Conservation (phyloP, 2,888 invertebrate genomes). For the Apotomis capreana region DNA sequence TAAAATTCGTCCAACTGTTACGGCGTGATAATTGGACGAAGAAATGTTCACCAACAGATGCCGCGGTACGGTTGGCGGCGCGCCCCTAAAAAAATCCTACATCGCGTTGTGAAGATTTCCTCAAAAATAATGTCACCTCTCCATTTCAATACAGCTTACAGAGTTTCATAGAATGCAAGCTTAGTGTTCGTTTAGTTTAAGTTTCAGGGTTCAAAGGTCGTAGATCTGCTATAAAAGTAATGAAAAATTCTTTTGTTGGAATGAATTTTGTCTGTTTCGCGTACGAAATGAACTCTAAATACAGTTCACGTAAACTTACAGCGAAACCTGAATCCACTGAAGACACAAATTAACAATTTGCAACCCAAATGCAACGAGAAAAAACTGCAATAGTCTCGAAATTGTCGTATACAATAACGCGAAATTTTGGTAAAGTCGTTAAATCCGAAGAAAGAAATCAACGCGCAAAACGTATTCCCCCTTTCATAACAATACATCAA, state of each 20-base stretch:
- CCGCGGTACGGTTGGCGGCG: no score
- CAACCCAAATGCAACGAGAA: background rate
- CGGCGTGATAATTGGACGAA: no score
- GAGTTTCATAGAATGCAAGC: background rate
- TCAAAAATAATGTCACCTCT: no score
- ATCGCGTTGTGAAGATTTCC: no score
- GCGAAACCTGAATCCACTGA: background rate
- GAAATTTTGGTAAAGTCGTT: constrained; percentile 24
- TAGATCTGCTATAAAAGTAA: background rate
- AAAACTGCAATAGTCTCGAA: background rate
- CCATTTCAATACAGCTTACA: no score
- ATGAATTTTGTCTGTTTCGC: no score
- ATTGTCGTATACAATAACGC: constrained; percentile 8
- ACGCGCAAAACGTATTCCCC: constrained; percentile 30
- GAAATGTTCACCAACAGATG: no score
- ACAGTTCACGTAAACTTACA: background rate
- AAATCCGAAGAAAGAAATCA: constrained; percentile 34
- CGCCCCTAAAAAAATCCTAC: no score
- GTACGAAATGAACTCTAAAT: no score
- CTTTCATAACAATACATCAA: constrained; percentile 41
- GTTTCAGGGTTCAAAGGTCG: background rate
- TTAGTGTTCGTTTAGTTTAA: background rate
- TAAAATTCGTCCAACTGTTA: no score
- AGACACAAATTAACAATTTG: background rate
- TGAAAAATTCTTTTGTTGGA: background rate